These are phyloP conservation scores for Drosophila nasuta DNA, from an alignment of 1,140 invertebrate genomes.

Conservation along the genomic window DNA sequence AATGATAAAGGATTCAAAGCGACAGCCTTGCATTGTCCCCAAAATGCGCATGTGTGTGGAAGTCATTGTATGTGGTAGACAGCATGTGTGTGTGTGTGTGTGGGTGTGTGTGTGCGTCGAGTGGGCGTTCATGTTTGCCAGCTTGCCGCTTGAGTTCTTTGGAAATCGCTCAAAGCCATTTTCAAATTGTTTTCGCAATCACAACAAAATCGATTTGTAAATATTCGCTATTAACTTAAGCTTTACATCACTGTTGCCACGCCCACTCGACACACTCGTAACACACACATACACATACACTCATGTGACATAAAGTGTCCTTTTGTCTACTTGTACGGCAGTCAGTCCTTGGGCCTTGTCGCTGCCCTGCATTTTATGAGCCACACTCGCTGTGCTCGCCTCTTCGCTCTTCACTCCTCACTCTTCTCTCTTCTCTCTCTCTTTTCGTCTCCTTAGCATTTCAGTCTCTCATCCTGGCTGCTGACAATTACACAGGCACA, in stretches of 20 bases:
- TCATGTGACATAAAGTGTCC: constrained; percentile 38
- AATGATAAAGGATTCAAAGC: constrained; percentile 41
- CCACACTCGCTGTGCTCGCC: constrained; percentile 13
- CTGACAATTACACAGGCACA: constrained; percentile 50
- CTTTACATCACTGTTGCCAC: constrained; percentile 33
- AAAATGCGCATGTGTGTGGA: constrained; percentile 17
- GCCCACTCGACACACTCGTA: constrained; percentile 21
- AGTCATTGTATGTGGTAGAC: constrained; percentile 1
- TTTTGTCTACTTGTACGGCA: constrained; percentile 29
- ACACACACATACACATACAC: constrained; percentile 16
- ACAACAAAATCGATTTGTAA: constrained; percentile 76
- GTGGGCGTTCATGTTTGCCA: constrained; percentile 56
- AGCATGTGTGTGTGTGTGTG: background rate
- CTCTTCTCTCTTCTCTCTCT: background rate
- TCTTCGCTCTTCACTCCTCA: background rate
- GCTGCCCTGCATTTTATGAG: constrained; percentile 44
- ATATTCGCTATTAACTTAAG: constrained; percentile 58
- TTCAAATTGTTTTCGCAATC: constrained; percentile 79
- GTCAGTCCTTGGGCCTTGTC: constrained; percentile 32
- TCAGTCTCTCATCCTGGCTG: background rate
- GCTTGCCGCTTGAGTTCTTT: constrained; percentile 65
- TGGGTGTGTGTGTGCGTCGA: constrained; percentile 13
- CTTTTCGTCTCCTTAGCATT: background rate
- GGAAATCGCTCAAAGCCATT: constrained; percentile 77
- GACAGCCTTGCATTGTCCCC: constrained; percentile 34